Evolutionary conservation across 1,140 invertebrate species (phyloP).

Genomic region (Anastrepha ludens): DNA sequence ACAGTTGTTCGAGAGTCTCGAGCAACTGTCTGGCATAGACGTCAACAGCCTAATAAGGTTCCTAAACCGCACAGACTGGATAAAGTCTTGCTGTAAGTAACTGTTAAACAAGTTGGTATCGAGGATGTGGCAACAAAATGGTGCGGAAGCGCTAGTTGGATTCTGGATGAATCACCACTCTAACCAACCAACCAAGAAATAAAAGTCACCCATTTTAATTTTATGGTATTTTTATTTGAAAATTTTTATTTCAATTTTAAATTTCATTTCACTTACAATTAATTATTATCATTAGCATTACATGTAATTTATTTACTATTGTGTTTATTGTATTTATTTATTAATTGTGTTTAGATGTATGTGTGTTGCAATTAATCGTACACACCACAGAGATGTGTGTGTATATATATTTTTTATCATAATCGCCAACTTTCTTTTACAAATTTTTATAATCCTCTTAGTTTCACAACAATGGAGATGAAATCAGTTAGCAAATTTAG

Average conservation of each 20-base stretch:
- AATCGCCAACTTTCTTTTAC: slow-evolving; percentile 9
- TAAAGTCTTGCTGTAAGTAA: too few relatives aligned
- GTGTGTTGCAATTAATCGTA: neutral
- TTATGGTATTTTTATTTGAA: slow-evolving; percentile 43
- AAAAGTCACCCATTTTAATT: neutral
- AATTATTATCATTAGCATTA: slow-evolving; percentile 49
- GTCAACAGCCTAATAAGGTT: too few relatives aligned
- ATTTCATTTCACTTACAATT: slow-evolving; percentile 37
- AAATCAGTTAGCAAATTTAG: neutral
- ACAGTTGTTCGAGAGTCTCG: too few relatives aligned
- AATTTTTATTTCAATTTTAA: slow-evolving; percentile 42
- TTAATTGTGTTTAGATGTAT: neutral
- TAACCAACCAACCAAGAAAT: neutral
- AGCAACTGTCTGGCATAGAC: too few relatives aligned
- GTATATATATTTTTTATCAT: slow-evolving; percentile 20
- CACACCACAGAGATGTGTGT: neutral
- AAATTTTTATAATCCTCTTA: neutral
- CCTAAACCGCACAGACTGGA: too few relatives aligned
- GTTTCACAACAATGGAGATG: neutral
- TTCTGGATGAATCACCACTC: too few relatives aligned
- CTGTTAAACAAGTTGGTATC: too few relatives aligned
- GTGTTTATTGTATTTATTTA: slow-evolving; percentile 16
- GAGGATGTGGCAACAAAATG: too few relatives aligned
- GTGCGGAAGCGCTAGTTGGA: too few relatives aligned
- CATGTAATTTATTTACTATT: slow-evolving; percentile 29